Evolutionary conservation across 2,113 vertebrate genomes (phyloP).

Genomic region (Ophiodon elongatus): DNA sequence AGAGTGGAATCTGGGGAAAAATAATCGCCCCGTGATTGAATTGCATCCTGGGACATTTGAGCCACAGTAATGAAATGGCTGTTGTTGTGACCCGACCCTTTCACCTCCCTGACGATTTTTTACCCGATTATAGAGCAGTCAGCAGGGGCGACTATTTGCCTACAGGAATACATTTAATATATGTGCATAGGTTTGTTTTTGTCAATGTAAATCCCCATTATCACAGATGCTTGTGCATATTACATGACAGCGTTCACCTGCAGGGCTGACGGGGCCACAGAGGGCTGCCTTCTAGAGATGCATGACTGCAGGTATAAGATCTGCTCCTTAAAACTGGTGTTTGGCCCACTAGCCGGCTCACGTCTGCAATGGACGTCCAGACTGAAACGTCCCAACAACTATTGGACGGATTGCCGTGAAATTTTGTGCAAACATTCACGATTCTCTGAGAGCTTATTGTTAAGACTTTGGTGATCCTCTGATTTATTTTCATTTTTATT

Average conservation of each 20-base stretch:
- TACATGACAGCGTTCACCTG: conserved; percentile 62
- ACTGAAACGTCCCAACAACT: background rate
- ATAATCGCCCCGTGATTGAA: conserved; percentile 81
- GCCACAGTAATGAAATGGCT: conserved; percentile 83
- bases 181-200: conserved; percentile 69
- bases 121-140: conserved; percentile 77
- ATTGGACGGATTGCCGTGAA: background rate
- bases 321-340: background rate
- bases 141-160: conserved; percentile 78
- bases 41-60: conserved; percentile 77
- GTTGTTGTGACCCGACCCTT: conserved; percentile 77
- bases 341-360: background rate
- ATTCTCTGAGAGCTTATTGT: background rate
- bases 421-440: background rate
- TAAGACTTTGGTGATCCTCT: background rate
- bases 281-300: background rate
- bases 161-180: conserved; percentile 76
- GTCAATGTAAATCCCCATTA: conserved; percentile 79
- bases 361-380: background rate
- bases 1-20: conserved; percentile 76
- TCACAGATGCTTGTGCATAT: conserved; percentile 64
- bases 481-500: no score
- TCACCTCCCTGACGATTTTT: conserved; percentile 67
- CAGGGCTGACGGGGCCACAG: conserved; percentile 37
- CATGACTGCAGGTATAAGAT: background rate